Percentiles rank a stretch among this genome's conserved stretches.
Evolutionary conservation across 2,888 invertebrate genomes (phyloP).

Genomic region (Selenia dentaria): DNA sequence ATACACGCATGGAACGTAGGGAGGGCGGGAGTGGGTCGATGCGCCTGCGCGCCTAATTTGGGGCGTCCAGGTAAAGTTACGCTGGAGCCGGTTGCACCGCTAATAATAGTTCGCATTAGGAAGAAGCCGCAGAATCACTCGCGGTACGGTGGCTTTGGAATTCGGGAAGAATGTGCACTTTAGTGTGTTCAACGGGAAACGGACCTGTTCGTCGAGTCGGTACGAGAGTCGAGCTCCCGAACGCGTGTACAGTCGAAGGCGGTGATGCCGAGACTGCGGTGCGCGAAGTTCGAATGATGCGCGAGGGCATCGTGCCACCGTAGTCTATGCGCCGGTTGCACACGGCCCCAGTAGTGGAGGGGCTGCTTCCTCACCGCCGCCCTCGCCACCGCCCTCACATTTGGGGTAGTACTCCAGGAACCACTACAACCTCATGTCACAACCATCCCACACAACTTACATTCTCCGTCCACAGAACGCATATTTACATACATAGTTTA

Average conservation of each 20-base stretch:
- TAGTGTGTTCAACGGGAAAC: conserved; percentile 66
- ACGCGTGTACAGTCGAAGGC: conserved; percentile 80
- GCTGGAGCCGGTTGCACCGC: conserved; percentile 76
- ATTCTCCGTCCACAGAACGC: background rate
- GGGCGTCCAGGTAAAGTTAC: conserved; percentile 83
- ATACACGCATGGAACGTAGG: conserved; percentile 55
- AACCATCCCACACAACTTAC: conserved; percentile 7
- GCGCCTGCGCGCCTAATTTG: conserved; percentile 83
- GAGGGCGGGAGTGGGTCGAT: conserved; percentile 65
- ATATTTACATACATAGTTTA: conserved; percentile 25
- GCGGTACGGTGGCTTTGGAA: conserved; percentile 51
- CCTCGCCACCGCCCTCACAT: conserved; percentile 47
- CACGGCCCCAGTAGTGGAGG: conserved; percentile 81
- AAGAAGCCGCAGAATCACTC: conserved; percentile 71
- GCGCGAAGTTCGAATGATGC: conserved; percentile 83
- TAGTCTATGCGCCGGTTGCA: conserved; percentile 82
- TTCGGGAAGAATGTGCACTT: conserved; percentile 63
- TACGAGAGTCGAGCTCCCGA: conserved; percentile 81
- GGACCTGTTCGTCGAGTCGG: conserved; percentile 84
- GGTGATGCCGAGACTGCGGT: conserved; percentile 78
- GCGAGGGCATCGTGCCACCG: conserved; percentile 73
- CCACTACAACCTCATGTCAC: conserved; percentile 28
- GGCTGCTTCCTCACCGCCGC: conserved; percentile 46
- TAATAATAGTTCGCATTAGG: conserved; percentile 74
- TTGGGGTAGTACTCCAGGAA: conserved; percentile 34